phyloP scores from a whole-genome alignment of 1,140 invertebrate species.

The Oryctes rhinoceros region DNA sequence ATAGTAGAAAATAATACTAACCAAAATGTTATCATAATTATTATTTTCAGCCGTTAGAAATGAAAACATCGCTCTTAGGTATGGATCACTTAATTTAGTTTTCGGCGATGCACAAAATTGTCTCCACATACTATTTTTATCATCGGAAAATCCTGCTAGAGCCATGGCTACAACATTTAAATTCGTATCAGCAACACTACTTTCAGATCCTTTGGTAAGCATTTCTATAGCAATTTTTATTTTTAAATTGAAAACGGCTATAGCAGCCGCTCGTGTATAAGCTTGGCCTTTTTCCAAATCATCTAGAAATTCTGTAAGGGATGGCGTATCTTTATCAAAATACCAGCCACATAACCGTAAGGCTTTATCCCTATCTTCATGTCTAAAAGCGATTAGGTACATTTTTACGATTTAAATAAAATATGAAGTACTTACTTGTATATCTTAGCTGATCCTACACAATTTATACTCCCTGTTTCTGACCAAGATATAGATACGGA shows the following conservation, averaged over 20 bases:
- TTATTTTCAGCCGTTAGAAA: constrained; percentile 87
- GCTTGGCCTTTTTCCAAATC: constrained; percentile 69
- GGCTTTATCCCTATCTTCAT: constrained; percentile 79
- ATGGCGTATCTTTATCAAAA: constrained; percentile 69
- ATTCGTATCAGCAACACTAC: constrained; percentile 57
- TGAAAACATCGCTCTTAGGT: constrained; percentile 89
- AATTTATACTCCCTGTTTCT: constrained; percentile 60
- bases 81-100: constrained; percentile 82
- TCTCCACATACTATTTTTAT: constrained; percentile 82
- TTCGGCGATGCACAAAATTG: constrained; percentile 78
- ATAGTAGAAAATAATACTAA: constrained; percentile 60
- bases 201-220: constrained; percentile 73
- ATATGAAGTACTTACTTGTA: constrained; percentile 62
- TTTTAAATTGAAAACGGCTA: constrained; percentile 90
- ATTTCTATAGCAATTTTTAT: constrained; percentile 85
- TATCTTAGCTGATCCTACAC: constrained; percentile 59
- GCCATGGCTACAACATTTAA: constrained; percentile 84
- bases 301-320: constrained; percentile 65
- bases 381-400: constrained; percentile 63
- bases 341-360: constrained; percentile 89
- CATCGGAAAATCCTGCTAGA: constrained; percentile 86
- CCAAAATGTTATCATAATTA: constrained; percentile 82
- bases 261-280: constrained; percentile 86
- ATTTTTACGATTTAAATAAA: not conserved
- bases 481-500: constrained; percentile 64